phyloP scores from a whole-genome alignment of 2,797 vertebrate species.

The Acanthornis magna region DNA sequence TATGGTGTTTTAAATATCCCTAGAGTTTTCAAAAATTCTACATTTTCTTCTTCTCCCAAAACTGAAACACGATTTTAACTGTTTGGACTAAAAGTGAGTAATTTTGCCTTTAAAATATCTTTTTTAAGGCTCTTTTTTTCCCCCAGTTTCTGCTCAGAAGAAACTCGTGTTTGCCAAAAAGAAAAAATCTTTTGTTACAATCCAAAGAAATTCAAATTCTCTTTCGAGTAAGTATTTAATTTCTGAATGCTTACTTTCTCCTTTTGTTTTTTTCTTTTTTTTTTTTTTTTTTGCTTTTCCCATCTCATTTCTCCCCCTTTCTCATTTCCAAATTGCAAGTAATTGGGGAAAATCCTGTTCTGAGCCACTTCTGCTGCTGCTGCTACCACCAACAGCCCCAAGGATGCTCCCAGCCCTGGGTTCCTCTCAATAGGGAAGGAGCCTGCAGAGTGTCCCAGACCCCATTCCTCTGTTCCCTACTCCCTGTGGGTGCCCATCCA shows the following conservation, averaged over 20 bases:
- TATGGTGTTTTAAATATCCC: not conserved
- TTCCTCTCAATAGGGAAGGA: not conserved
- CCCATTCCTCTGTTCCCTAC: rapidly evolving
- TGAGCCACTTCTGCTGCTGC: not conserved
- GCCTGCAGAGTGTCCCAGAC: not conserved
- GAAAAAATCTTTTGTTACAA: not conserved
- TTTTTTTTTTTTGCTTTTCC: not conserved
- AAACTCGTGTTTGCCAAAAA: not conserved
- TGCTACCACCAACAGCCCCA: not conserved
- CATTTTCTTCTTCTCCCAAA: not conserved
- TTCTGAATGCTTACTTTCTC: not conserved
- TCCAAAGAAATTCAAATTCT: not conserved
- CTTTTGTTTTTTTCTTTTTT: too few species aligned
- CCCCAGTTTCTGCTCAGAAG: not conserved
- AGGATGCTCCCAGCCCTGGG: not conserved
- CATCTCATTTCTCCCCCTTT: not conserved
- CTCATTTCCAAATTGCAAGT: not conserved
- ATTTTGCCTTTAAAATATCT: not conserved
- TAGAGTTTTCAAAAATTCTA: not conserved
- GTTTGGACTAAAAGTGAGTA: not conserved
- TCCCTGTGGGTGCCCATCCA: rapidly evolving
- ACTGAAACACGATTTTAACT: not conserved
- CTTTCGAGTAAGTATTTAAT: not conserved
- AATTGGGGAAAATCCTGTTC: not conserved
- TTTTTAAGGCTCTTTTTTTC: not conserved